Conservation (phyloP, 2,113 vertebrate genomes). For the Mus musculus region GRCm39 chr6:66123001-66123500, state of each 20-base stretch:
- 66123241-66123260: not conserved
- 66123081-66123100: not conserved
- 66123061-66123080: not conserved
- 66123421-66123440: not conserved
- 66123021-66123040: slow-evolving; percentile 12
- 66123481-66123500: not conserved
- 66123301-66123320: not conserved
- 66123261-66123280: not conserved
- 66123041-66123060: not conserved
- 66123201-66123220: not conserved
- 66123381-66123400: not conserved
- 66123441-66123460: not conserved
- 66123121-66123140: slow-evolving; percentile 3
- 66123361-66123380: not conserved
- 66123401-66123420: not conserved
- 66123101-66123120: slow-evolving; percentile 22
- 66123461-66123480: not conserved
- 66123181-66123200: not conserved
- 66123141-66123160: not conserved
- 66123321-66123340: not conserved
- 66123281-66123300: not conserved
- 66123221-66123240: not conserved
- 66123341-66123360: not conserved
- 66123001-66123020: not conserved
- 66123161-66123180: not conserved